Conservation (phyloP, 2,797 vertebrate species). For the Cirrhinus mrigala region DNA sequence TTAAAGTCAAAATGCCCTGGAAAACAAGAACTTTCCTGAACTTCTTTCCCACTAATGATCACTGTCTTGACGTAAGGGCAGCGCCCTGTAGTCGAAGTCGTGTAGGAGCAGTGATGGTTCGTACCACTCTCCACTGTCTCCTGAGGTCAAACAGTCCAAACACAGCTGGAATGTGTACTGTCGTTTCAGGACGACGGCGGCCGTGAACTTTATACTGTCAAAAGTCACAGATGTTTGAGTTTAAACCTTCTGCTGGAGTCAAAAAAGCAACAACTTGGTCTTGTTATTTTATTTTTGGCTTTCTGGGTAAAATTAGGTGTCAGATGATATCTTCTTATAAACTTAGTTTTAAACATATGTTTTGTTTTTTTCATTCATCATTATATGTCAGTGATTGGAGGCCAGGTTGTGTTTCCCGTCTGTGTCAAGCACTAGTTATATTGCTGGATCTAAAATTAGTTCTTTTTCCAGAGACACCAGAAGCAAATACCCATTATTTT, state of each 20-base stretch:
- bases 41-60: conserved; percentile 25
- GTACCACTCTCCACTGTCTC: conserved; percentile 50
- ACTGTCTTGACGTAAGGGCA: conserved; percentile 34
- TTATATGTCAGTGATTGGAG: conserved; percentile 23
- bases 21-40: conserved; percentile 40
- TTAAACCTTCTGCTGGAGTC: background rate
- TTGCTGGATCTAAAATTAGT: conserved; percentile 6
- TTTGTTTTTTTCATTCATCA: background rate
- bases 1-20: background rate
- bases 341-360: background rate
- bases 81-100: conserved; percentile 13
- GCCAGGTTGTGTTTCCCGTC: conserved; percentile 41
- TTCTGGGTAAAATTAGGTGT: background rate
- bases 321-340: background rate
- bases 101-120: conserved; percentile 11
- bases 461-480: conserved; percentile 2
- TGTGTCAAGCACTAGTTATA: conserved; percentile 15
- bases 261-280: background rate
- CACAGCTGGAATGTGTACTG: conserved; percentile 51
- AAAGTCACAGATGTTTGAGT: background rate
- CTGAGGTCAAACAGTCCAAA: conserved; percentile 49
- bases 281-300: conserved; percentile 28
- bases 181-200: background rate
- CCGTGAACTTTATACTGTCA: background rate
- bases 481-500: conserved; percentile 13